A percentile compares a stretch with the other conserved stretches of the same genome.
These are phyloP conservation scores for Malacoraja senta DNA, from an alignment of 2,797 vertebrate genomes.

Conservation along the genomic window DNA sequence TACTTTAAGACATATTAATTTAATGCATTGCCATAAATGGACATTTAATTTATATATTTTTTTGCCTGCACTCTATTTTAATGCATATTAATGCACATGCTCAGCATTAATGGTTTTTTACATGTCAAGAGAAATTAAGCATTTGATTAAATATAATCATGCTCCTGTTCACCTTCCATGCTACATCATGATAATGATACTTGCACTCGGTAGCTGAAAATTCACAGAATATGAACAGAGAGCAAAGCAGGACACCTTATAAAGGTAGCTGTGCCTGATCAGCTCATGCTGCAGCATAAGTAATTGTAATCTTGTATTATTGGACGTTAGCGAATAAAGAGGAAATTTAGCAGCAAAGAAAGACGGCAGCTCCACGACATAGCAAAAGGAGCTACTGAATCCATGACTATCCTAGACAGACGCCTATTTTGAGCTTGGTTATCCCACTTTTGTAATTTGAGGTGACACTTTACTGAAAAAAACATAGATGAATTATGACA, in stretches of 20 bases:
- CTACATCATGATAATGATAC: background rate
- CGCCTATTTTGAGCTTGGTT: background rate
- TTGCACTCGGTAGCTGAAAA: background rate
- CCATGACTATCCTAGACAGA: background rate
- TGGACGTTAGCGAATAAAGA: background rate
- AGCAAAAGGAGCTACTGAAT: background rate
- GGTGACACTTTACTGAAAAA: background rate
- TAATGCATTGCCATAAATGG: background rate
- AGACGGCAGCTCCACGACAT: background rate
- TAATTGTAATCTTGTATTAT: background rate
- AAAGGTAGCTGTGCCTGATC: background rate
- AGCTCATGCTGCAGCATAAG: background rate
- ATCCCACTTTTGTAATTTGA: background rate
- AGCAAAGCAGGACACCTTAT: background rate
- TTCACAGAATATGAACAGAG: background rate
- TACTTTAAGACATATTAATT: background rate
- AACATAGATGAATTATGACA: background rate
- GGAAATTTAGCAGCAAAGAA: background rate
- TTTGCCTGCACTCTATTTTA: background rate
- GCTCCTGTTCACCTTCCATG: background rate
- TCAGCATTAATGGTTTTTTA: background rate
- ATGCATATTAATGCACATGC: background rate
- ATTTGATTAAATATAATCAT: background rate
- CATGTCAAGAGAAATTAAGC: background rate
- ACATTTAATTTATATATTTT: background rate